phyloP scores from a whole-genome alignment of 2,113 vertebrate genomes.

The Cyanocitta stelleri region DNA sequence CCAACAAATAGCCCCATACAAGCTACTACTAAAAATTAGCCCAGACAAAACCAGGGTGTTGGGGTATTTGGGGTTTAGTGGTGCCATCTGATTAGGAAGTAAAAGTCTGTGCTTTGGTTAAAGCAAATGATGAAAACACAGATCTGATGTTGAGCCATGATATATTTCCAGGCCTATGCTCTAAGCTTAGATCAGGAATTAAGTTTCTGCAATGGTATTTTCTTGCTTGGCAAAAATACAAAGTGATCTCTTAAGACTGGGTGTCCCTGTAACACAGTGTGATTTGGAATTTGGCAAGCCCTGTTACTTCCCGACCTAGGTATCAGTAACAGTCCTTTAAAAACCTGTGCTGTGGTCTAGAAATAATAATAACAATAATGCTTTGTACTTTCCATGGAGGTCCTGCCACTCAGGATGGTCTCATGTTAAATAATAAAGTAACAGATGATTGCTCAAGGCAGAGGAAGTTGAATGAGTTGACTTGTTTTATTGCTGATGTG shows the following conservation, averaged over 20 bases:
- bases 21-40: background rate
- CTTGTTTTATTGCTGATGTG: background rate
- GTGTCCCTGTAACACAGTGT: background rate
- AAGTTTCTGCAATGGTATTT: background rate
- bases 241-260: background rate
- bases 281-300: background rate
- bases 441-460: background rate
- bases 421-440: background rate
- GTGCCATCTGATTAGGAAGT: background rate
- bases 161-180: background rate
- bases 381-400: background rate
- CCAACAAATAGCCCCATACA: background rate
- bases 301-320: background rate
- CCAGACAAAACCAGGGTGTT: accelerated
- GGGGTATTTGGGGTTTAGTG: background rate
- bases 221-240: background rate
- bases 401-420: background rate
- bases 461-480: background rate
- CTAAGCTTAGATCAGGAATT: background rate
- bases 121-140: background rate
- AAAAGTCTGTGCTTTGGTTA: background rate
- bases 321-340: background rate
- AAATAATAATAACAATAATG: background rate
- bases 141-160: background rate
- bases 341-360: background rate